phyloP scores from a whole-genome alignment of 2,888 invertebrate genomes.

The Poecilus cupreus region DNA sequence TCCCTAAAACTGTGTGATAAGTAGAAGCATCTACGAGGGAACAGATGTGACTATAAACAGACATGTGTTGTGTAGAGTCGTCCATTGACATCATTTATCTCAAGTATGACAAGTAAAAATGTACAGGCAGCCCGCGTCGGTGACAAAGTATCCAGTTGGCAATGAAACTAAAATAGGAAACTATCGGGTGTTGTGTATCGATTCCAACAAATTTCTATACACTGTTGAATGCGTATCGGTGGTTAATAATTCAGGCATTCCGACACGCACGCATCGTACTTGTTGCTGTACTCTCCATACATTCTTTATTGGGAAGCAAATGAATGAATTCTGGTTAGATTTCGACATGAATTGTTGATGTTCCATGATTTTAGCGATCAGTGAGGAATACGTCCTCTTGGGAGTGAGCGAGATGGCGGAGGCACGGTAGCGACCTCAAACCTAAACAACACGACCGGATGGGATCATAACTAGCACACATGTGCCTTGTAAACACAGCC shows the following conservation, averaged over 20 bases:
- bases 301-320: background rate
- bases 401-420: background rate
- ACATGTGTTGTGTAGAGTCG: too few relatives aligned
- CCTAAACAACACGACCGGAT: constrained; percentile 41
- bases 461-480: constrained; percentile 49
- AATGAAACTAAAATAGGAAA: too few relatives aligned
- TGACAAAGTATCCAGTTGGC: too few relatives aligned
- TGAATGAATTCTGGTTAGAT: too few relatives aligned
- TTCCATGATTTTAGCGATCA: background rate
- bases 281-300: background rate
- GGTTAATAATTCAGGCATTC: constrained; percentile 15
- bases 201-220: background rate
- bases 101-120: too few relatives aligned
- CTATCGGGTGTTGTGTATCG: background rate
- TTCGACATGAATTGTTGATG: too few relatives aligned
- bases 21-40: too few relatives aligned
- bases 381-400: background rate
- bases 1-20: too few relatives aligned
- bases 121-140: too few relatives aligned
- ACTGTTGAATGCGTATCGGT: background rate
- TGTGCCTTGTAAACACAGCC: constrained; percentile 39
- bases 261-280: background rate
- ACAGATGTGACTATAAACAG: too few relatives aligned
- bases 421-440: background rate
- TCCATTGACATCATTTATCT: too few relatives aligned